A percentile compares a stretch with the other conserved stretches of the same genome.
These are phyloP conservation scores for Hormiphora californensis DNA, from an alignment of 37 sponge, comb jelly and placozoan species.

Conservation along the genomic window DNA sequence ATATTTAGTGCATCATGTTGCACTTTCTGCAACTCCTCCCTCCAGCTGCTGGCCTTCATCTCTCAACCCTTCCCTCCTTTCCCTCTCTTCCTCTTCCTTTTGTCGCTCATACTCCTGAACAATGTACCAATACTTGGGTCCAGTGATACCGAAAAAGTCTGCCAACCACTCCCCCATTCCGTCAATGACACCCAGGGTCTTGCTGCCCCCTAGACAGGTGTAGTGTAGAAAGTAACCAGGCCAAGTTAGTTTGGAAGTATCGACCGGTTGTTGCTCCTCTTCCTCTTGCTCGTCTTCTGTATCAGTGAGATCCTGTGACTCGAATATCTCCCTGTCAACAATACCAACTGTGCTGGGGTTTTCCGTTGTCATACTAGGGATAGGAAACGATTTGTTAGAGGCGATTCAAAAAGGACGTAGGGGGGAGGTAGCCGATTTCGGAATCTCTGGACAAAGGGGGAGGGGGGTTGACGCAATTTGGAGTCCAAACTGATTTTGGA, in stretches of 20 bases:
- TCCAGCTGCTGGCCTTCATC: not conserved
- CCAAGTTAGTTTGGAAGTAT: not conserved
- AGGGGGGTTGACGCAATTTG: no score
- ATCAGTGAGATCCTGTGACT: no score
- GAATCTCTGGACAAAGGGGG: no score
- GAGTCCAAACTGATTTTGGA: no score
- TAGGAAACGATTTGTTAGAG: no score
- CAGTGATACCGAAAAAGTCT: conserved; percentile 31
- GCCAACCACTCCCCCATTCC: conserved; percentile 4
- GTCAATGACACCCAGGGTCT: conserved; percentile 17
- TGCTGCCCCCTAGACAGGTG: not conserved
- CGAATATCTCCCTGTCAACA: no score
- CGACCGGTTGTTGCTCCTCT: not conserved
- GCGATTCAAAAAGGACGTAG: no score
- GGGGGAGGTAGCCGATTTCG: no score
- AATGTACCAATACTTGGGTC: conserved; percentile 31
- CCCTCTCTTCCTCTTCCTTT: not conserved
- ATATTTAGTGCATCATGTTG: no score
- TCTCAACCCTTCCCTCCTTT: not conserved
- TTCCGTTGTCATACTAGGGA: no score
- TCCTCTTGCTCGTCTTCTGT: no score
- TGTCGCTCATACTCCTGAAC: conserved; percentile 21
- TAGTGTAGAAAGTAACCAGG: not conserved
- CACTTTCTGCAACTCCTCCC: not conserved
- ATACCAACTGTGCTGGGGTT: no score